phyloP scores from a whole-genome alignment of 2,113 vertebrate genomes.

The Megaceryle torquata region DNA sequence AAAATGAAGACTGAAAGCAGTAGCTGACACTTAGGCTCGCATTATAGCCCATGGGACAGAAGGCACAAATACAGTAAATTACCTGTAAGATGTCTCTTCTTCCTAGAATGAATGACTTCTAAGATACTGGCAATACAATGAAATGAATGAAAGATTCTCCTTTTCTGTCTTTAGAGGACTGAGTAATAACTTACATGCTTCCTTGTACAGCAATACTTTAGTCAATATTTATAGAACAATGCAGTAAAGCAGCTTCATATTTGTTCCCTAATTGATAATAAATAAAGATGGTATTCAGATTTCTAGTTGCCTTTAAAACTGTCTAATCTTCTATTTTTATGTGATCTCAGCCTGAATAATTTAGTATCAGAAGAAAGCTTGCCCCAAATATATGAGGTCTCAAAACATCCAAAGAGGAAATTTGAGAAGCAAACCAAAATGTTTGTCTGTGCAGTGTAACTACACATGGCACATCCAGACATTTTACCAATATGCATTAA shows the following conservation, averaged over 20 bases:
- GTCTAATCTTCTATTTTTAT: slow-evolving; percentile 13
- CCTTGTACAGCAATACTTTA: slow-evolving; percentile 16
- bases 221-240: slow-evolving; percentile 62
- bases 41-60: slow-evolving; percentile 20
- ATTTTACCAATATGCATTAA: neutral
- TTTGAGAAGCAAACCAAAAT: neutral
- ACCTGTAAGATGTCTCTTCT: slow-evolving; percentile 4
- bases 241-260: slow-evolving; percentile 21
- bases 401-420: neutral
- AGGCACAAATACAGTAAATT: slow-evolving; percentile 48
- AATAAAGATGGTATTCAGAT: slow-evolving; percentile 33
- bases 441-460: neutral
- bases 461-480: neutral
- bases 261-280: slow-evolving; percentile 45
- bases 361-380: neutral
- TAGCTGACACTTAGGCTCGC: slow-evolving; percentile 23
- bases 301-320: slow-evolving; percentile 42
- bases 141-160: slow-evolving; percentile 36
- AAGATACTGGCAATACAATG: neutral
- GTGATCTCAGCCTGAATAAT: neutral
- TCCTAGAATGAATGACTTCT: slow-evolving; percentile 15
- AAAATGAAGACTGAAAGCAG: slow-evolving; percentile 48
- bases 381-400: neutral
- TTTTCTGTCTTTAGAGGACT: slow-evolving; percentile 30
- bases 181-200: slow-evolving; percentile 29